Conservation (phyloP, 2,113 vertebrate species). For the Tilapia sparmanii region DNA sequence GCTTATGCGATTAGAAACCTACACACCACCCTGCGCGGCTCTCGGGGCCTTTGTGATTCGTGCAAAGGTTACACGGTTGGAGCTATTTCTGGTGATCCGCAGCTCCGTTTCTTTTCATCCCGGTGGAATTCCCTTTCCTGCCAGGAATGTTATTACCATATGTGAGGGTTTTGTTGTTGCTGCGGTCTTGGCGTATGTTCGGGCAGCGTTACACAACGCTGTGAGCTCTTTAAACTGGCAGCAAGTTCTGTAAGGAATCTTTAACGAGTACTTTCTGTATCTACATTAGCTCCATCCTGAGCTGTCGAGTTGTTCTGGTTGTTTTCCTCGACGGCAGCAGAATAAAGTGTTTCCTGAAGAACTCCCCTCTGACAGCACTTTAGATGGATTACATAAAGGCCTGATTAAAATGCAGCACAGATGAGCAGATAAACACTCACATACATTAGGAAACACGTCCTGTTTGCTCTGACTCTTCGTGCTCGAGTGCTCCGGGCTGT, state of each 20-base stretch:
- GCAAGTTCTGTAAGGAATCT: not conserved
- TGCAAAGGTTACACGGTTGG: not conserved
- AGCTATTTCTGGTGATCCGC: not conserved
- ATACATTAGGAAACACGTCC: not conserved
- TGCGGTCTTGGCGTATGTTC: not conserved
- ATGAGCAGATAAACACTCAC: not conserved
- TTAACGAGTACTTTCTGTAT: not conserved
- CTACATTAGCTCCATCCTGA: not conserved
- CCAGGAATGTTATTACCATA: not conserved
- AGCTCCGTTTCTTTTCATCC: not conserved
- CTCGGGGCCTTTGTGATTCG: not conserved
- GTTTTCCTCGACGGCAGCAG: not conserved
- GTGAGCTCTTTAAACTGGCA: not conserved
- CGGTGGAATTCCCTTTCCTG: not conserved
- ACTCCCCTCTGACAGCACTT: not conserved
- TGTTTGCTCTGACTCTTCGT: not conserved
- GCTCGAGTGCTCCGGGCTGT: not conserved
- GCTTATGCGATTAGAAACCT: conserved; percentile 4
- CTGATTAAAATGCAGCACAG: not conserved
- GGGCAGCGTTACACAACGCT: not conserved
- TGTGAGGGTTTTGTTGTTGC: not conserved
- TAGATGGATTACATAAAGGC: not conserved
- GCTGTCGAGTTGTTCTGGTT: not conserved
- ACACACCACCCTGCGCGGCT: not conserved
- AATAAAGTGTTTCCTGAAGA: not conserved